Conservation (phyloP, 2,888 invertebrate species). For the Cataglyphis cursor region DNA sequence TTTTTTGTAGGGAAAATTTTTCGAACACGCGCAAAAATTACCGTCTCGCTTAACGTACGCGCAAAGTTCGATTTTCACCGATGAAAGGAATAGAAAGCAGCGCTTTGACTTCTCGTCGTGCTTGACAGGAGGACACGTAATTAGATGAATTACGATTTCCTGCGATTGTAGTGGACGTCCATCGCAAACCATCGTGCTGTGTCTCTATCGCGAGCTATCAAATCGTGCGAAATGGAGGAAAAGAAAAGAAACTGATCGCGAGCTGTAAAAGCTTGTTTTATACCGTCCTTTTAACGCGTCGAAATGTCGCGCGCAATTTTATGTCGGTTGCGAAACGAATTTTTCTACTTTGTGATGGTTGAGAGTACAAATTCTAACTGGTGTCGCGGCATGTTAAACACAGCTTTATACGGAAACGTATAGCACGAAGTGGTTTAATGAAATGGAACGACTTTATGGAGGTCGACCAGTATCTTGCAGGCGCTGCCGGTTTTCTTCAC, state of each 20-base stretch:
- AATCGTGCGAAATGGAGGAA: background rate
- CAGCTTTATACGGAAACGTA: constrained; percentile 2
- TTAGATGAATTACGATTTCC: constrained; percentile 51
- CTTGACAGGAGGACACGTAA: constrained; percentile 57
- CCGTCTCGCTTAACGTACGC: background rate
- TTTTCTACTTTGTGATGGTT: background rate
- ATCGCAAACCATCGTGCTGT: background rate
- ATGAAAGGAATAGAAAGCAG: constrained; percentile 58
- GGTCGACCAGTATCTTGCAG: constrained; percentile 49
- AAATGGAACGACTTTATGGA: constrained; percentile 47
- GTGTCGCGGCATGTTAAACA: background rate
- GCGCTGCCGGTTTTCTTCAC: constrained; percentile 34
- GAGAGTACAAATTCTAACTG: background rate
- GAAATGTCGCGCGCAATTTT: background rate
- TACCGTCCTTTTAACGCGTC: background rate
- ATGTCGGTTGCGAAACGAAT: background rate
- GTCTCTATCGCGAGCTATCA: background rate
- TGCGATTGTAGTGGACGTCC: constrained; percentile 4
- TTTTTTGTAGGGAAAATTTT: background rate
- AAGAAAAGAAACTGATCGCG: background rate
- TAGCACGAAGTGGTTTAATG: constrained; percentile 8
- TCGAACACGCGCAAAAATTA: constrained; percentile 13
- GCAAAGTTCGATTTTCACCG: constrained; percentile 42
- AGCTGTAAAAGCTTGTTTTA: background rate
- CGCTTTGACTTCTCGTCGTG: constrained; percentile 56